A percentile compares a stretch with the other conserved stretches of the same genome.
These are phyloP conservation scores for Muntiacus muntjak DNA, from an alignment of 2,113 vertebrate genomes.

Conservation along the genomic window DNA sequence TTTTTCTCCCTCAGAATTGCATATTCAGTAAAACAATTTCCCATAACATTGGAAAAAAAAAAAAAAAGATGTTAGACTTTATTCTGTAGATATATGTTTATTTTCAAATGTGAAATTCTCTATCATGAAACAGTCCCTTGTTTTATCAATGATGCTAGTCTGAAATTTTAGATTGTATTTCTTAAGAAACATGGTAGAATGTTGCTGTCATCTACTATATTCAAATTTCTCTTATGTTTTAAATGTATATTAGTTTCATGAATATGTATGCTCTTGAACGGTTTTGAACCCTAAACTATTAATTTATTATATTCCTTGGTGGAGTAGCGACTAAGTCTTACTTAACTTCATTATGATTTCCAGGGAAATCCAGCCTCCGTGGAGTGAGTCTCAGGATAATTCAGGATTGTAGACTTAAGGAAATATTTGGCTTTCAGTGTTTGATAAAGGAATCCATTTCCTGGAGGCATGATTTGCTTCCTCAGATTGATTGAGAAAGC, in stretches of 20 bases:
- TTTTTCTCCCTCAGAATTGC: not conserved
- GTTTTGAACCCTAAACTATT: not conserved
- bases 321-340: not conserved
- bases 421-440: not conserved
- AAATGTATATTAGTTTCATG: not conserved
- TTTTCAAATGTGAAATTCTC: not conserved
- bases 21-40: not conserved
- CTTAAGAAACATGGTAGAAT: not conserved
- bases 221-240: not conserved
- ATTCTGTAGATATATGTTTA: not conserved
- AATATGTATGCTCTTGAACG: not conserved
- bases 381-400: not conserved
- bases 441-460: not conserved
- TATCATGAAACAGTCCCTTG: not conserved
- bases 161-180: not conserved
- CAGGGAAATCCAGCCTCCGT: not conserved
- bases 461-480: not conserved
- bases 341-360: not conserved
- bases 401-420: not conserved
- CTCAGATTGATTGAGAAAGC: not conserved
- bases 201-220: not conserved
- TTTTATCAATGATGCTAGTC: not conserved
- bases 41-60: no score
- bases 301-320: not conserved
- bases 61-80: not conserved